A percentile compares a stretch with the other conserved stretches of the same genome.
These are phyloP conservation scores for Muschampia plurimacula DNA, from an alignment of 2,888 invertebrate genomes.

Conservation along the genomic window DNA sequence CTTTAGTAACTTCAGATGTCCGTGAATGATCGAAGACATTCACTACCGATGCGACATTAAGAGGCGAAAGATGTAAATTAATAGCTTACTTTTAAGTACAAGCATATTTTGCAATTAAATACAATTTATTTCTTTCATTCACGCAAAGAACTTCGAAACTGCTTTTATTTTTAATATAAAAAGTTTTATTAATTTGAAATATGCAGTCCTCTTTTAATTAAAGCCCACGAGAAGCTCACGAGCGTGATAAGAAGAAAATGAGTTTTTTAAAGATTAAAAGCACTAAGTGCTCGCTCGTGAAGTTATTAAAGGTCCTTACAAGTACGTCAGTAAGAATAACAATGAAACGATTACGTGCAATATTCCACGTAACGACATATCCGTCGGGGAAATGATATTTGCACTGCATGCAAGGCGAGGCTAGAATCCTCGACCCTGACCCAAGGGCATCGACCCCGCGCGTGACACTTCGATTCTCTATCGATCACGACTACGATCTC, in stretches of 20 bases:
- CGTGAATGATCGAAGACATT: no score
- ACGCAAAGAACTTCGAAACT: neutral
- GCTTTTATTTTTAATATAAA: neutral
- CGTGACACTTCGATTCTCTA: slow-evolving; percentile 85
- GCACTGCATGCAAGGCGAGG: slow-evolving; percentile 71
- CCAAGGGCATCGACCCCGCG: slow-evolving; percentile 76
- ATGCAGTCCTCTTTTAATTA: slow-evolving; percentile 29
- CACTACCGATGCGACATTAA: no score
- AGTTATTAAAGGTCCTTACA: slow-evolving; percentile 27
- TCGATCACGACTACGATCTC: slow-evolving; percentile 82
- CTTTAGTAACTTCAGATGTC: no score
- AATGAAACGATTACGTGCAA: slow-evolving; percentile 74
- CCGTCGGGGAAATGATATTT: slow-evolving; percentile 69
- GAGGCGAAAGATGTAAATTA: neutral
- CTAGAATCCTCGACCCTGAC: slow-evolving; percentile 79
- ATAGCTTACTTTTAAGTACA: no score
- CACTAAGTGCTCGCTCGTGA: slow-evolving; percentile 21
- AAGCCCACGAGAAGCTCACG: slow-evolving; percentile 17
- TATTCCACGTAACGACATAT: slow-evolving; percentile 78
- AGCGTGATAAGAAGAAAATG: slow-evolving; percentile 23
- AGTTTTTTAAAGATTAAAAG: slow-evolving; percentile 29
- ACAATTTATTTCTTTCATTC: neutral
- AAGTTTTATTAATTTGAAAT: slow-evolving; percentile 20
- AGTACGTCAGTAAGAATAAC: slow-evolving; percentile 65
- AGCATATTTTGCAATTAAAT: no score